Percentiles rank a stretch among this genome's conserved stretches.
phyloP scores from a whole-genome alignment of 2,797 vertebrate genomes.

The Arctocebus calabarensis region DNA sequence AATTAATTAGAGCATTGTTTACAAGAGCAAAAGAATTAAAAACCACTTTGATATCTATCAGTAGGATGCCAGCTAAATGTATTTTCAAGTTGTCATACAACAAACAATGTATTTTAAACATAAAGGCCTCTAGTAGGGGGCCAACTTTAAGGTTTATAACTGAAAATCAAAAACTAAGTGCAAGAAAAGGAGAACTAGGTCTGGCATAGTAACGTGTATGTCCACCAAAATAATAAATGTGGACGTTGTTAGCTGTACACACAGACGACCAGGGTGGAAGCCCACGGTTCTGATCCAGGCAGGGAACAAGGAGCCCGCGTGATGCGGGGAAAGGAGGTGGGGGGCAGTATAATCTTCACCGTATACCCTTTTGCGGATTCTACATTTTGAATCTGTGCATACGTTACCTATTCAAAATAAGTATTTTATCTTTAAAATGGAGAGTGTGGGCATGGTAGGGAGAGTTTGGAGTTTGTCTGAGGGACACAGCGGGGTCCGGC shows the following conservation, averaged over 20 bases:
- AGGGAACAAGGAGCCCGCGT: neutral
- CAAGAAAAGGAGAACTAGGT: neutral
- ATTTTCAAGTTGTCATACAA: neutral
- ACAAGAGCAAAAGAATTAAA: neutral
- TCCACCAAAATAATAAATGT: neutral
- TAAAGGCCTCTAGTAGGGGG: neutral
- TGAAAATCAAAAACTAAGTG: neutral
- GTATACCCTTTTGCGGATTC: neutral
- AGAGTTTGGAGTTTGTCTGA: neutral
- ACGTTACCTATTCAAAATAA: neutral
- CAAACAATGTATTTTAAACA: neutral
- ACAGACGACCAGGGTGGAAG: neutral
- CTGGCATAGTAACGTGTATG: neutral
- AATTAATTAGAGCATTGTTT: neutral
- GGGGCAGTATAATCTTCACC: neutral
- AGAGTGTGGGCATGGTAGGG: accelerated
- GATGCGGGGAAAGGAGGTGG: neutral
- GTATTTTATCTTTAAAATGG: neutral
- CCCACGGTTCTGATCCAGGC: too few relatives aligned
- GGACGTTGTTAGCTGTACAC: neutral
- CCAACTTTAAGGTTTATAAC: neutral
- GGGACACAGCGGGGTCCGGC: neutral
- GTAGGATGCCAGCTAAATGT: neutral
- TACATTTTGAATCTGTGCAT: neutral
- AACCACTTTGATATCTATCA: neutral